These are phyloP conservation scores for Isoperla grammatica DNA, from an alignment of 2,888 invertebrate genomes.

Conservation along the genomic window DNA sequence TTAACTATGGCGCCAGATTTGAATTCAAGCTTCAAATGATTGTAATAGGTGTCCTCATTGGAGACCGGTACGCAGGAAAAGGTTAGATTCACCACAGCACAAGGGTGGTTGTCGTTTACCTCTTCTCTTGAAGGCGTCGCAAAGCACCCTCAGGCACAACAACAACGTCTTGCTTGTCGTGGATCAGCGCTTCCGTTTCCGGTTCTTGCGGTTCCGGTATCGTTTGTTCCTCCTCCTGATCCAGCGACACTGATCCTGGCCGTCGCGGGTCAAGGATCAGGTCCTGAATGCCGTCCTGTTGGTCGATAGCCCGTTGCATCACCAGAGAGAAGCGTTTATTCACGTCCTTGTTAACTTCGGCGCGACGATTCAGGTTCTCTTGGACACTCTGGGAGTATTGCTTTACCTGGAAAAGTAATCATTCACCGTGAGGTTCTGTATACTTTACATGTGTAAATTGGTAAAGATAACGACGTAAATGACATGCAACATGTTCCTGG, in stretches of 20 bases:
- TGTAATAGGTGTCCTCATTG: too few relatives aligned
- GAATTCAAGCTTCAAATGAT: too few relatives aligned
- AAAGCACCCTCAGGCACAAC: constrained; percentile 8
- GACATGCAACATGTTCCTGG: too few relatives aligned
- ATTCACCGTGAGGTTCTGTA: too few relatives aligned
- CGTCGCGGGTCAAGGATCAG: not conserved
- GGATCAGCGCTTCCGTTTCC: constrained; percentile 37
- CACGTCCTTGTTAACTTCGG: constrained; percentile 40
- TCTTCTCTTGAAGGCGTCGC: too few relatives aligned
- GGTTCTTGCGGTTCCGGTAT: constrained; percentile 35
- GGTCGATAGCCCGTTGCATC: constrained; percentile 19
- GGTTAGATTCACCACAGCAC: too few relatives aligned
- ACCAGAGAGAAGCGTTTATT: constrained; percentile 38
- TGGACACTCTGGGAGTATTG: constrained; percentile 44
- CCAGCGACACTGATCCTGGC: too few relatives aligned
- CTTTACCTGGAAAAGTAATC: constrained; percentile 12
- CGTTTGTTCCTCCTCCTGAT: not conserved
- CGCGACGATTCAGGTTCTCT: constrained; percentile 48
- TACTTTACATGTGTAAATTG: not conserved
- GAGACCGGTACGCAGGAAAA: too few relatives aligned
- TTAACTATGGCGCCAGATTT: too few relatives aligned
- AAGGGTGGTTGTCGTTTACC: too few relatives aligned
- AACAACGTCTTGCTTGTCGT: not conserved
- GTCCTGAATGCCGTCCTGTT: constrained; percentile 18
- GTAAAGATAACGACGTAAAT: too few relatives aligned